Evolutionary conservation across 2,113 vertebrate genomes (phyloP).

Genomic region (Galemys pyrenaicus): DNA sequence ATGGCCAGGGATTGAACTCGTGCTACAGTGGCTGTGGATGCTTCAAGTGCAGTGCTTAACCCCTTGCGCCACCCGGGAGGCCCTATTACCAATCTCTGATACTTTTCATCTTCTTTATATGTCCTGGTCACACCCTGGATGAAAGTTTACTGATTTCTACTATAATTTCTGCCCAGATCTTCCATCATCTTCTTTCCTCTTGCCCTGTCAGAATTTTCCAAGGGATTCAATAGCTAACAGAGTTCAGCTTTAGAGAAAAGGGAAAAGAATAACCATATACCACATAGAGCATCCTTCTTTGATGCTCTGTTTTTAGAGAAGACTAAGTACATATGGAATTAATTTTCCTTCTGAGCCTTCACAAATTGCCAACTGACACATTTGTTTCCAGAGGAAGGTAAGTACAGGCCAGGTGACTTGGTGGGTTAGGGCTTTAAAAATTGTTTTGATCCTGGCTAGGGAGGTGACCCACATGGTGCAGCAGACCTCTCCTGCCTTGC

Average conservation of each 20-base stretch:
- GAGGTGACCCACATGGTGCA: no score
- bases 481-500: no score
- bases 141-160: slow-evolving; percentile 11
- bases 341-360: slow-evolving; percentile 64
- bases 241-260: neutral
- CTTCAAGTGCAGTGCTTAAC: no score
- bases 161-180: neutral
- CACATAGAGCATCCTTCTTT: neutral
- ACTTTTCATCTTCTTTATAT: slow-evolving; percentile 38
- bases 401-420: slow-evolving; percentile 19
- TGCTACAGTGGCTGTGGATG: no score
- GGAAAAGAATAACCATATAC: neutral
- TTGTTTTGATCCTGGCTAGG: no score
- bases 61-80: no score
- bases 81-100: neutral
- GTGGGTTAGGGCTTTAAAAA: neutral
- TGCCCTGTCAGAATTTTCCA: neutral
- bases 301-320: slow-evolving; percentile 46
- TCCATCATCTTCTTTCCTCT: slow-evolving; percentile 19
- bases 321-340: slow-evolving; percentile 46
- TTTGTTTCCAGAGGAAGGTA: slow-evolving; percentile 50
- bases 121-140: neutral
- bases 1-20: no score
- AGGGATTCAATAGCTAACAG: neutral
- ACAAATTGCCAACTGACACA: slow-evolving; percentile 47